Evolutionary conservation across 1,140 invertebrate species (phyloP).

Genomic region (Linepithema humile): DNA sequence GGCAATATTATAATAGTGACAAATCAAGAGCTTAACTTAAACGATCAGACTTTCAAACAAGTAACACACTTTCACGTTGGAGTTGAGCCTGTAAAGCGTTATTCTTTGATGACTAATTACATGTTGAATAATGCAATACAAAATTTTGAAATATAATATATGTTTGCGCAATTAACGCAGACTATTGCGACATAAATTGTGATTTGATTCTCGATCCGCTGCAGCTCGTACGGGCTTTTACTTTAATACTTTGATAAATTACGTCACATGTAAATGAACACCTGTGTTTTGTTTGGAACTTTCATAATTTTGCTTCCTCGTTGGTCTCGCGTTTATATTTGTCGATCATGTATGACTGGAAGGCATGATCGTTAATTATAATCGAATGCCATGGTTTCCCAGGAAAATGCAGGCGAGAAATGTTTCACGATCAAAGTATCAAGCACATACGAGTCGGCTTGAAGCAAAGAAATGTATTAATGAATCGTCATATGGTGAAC

Average conservation of each 20-base stretch:
- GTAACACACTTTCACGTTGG: not conserved
- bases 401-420: not conserved
- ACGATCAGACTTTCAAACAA: constrained; percentile 1
- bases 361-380: not conserved
- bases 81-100: not conserved
- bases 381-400: not conserved
- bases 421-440: constrained; percentile 7
- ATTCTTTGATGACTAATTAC: not conserved
- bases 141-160: not conserved
- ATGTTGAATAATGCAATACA: not conserved
- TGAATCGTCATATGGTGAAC: constrained; percentile 41
- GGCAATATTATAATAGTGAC: not conserved
- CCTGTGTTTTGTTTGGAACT: not conserved
- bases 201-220: not conserved
- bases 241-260: not conserved
- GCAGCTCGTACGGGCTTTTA: not conserved
- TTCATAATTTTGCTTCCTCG: not conserved
- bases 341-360: not conserved
- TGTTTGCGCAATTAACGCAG: not conserved
- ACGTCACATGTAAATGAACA: not conserved
- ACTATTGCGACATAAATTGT: constrained; percentile 2
- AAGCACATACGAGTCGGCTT: not conserved
- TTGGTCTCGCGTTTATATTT: not conserved
- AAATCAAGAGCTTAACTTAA: not conserved
- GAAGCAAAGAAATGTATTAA: not conserved